A percentile compares a stretch with the other conserved stretches of the same genome.
Evolutionary conservation across 1,140 invertebrate genomes (phyloP).

Genomic region (Oryctes rhinoceros): DNA sequence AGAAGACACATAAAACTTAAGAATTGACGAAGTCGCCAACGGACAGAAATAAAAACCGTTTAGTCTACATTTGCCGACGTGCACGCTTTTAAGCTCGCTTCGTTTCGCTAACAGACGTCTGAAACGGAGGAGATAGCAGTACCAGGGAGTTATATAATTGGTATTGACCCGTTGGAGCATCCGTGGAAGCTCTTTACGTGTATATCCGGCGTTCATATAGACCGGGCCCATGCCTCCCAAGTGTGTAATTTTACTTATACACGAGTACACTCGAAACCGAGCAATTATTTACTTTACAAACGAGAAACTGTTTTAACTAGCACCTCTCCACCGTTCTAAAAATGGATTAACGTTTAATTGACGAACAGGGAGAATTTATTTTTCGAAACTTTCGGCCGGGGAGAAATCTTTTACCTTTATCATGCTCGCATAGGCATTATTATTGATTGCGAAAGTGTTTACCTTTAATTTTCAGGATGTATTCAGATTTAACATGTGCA

Average conservation of each 20-base stretch:
- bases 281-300: conserved; percentile 22
- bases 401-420: not conserved
- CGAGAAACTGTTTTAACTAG: conserved; percentile 8
- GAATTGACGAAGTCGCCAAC: too few species aligned
- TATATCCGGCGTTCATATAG: not conserved
- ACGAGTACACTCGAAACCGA: conserved; percentile 11
- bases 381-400: not conserved
- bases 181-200: not conserved
- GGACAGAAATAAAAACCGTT: not conserved
- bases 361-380: conserved; percentile 9
- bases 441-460: too few species aligned
- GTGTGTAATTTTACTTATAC: conserved; percentile 22
- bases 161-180: not conserved
- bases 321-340: not conserved
- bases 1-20: too few species aligned
- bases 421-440: not conserved
- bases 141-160: not conserved
- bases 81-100: not conserved
- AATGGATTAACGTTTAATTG: conserved; percentile 22
- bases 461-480: too few species aligned
- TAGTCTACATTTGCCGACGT: not conserved
- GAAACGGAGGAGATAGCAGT: not conserved
- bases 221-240: not conserved
- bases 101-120: not conserved
- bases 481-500: too few species aligned